Conservation (phyloP, 2,888 invertebrate genomes). For the Epicampocera succincta region DNA sequence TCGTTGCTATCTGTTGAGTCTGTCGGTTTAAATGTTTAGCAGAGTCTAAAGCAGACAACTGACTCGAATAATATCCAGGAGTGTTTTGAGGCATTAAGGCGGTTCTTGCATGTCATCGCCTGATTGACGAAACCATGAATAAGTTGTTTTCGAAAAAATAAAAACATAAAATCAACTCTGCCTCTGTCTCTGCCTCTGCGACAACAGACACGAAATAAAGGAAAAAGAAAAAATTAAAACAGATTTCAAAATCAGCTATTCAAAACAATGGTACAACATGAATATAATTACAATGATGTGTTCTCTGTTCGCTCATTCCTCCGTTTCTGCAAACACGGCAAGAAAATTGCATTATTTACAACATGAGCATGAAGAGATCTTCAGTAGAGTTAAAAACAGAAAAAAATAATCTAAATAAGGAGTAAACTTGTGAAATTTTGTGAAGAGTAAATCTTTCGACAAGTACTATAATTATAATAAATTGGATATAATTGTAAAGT, state of each 20-base stretch:
- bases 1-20: conserved; percentile 52
- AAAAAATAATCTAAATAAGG: conserved; percentile 47
- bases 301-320: conserved; percentile 13
- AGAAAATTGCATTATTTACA: conserved; percentile 57
- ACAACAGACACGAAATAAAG: conserved; percentile 16
- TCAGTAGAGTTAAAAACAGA: conserved; percentile 6
- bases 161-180: conserved; percentile 39
- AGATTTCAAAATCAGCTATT: conserved; percentile 46
- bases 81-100: conserved; percentile 73
- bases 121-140: conserved; percentile 77
- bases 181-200: conserved; percentile 1
- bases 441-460: conserved; percentile 63
- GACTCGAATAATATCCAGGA: conserved; percentile 44
- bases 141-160: conserved; percentile 71
- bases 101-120: conserved; percentile 78
- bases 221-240: conserved; percentile 24
- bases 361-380: conserved; percentile 33
- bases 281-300: conserved; percentile 62
- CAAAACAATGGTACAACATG: conserved; percentile 63
- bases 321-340: conserved; percentile 2
- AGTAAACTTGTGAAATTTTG: conserved; percentile 66
- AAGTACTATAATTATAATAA: conserved; percentile 70
- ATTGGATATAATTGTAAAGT: conserved; percentile 63
- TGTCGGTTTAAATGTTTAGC: conserved; percentile 35
- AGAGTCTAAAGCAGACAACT: conserved; percentile 38